Conservation (phyloP, 2,888 invertebrate species). For the Cheiracanthium punctorium region DNA sequence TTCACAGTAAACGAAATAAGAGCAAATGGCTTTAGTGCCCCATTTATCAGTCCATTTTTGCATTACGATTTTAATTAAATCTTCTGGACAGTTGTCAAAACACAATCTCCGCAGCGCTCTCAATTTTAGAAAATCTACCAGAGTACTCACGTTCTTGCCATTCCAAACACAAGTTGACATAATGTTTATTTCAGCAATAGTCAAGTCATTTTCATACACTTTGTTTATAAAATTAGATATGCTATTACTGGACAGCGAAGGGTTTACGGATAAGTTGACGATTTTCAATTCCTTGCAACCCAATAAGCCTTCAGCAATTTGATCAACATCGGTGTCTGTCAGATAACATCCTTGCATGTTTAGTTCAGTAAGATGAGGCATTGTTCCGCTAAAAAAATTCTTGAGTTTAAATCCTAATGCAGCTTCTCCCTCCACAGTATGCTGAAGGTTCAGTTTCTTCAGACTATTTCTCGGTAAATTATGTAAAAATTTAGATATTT, state of each 20-base stretch:
- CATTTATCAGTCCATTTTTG: conserved; percentile 34
- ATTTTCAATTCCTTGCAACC: conserved; percentile 15
- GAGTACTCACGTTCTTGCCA: neutral
- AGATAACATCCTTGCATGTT: conserved; percentile 43
- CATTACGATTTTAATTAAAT: conserved; percentile 10
- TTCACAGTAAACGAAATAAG: conserved; percentile 36
- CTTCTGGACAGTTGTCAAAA: conserved; percentile 29
- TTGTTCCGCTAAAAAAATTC: conserved; percentile 1
- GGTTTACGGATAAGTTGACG: conserved; percentile 41
- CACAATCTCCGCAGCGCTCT: conserved; percentile 16
- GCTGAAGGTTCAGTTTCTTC: conserved; percentile 34
- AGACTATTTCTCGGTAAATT: conserved; percentile 29
- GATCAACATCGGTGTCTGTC: conserved; percentile 34
- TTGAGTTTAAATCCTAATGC: neutral
- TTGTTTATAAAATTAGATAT: conserved; percentile 22
- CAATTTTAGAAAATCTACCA: conserved; percentile 8
- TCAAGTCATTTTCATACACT: neutral
- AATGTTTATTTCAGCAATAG: neutral
- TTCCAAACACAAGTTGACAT: conserved; percentile 41
- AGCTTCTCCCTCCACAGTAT: neutral
- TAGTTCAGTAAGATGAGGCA: conserved; percentile 23
- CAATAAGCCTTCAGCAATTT: neutral
- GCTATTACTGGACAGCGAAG: conserved; percentile 1
- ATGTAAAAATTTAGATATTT: conserved; percentile 23
- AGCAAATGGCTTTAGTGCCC: conserved; percentile 27